phyloP scores from a whole-genome alignment of 2,888 invertebrate genomes.

The Eristalinus aeneus region DNA sequence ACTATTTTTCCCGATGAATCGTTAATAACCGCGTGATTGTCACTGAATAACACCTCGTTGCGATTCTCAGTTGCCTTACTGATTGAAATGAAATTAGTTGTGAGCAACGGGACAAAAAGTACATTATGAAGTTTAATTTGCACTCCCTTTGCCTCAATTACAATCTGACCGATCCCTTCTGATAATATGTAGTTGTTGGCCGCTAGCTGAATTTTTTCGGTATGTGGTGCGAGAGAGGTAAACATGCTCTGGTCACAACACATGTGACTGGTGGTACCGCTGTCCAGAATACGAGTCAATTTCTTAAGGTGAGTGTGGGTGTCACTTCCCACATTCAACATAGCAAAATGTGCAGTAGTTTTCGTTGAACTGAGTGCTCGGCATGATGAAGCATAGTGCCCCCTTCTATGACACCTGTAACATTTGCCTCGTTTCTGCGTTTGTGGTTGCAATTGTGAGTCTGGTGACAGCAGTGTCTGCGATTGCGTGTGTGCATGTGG shows the following conservation, averaged over 20 bases:
- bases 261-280: slow-evolving; percentile 30
- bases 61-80: slow-evolving; percentile 16
- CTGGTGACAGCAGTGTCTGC: neutral
- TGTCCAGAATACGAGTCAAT: slow-evolving; percentile 22
- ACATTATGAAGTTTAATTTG: slow-evolving; percentile 7
- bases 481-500: neutral
- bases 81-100: slow-evolving; percentile 26
- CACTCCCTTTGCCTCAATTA: slow-evolving; percentile 7
- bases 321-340: neutral
- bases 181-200: slow-evolving; percentile 9
- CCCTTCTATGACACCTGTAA: slow-evolving; percentile 30
- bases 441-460: neutral
- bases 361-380: slow-evolving; percentile 2
- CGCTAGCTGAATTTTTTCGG: slow-evolving; percentile 18
- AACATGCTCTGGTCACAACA: slow-evolving; percentile 29
- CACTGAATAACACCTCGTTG: neutral
- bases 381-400: slow-evolving; percentile 3
- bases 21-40: slow-evolving; percentile 13
- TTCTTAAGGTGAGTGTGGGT: neutral
- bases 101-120: slow-evolving; percentile 14
- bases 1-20: neutral
- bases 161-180: slow-evolving; percentile 5
- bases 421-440: slow-evolving; percentile 1
- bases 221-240: slow-evolving; percentile 5
- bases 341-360: slow-evolving; percentile 12